A percentile compares a stretch with the other conserved stretches of the same genome.
These are phyloP conservation scores for Scolopax bukidnonensis DNA, from an alignment of 2,797 vertebrate genomes.

Conservation along the genomic window DNA sequence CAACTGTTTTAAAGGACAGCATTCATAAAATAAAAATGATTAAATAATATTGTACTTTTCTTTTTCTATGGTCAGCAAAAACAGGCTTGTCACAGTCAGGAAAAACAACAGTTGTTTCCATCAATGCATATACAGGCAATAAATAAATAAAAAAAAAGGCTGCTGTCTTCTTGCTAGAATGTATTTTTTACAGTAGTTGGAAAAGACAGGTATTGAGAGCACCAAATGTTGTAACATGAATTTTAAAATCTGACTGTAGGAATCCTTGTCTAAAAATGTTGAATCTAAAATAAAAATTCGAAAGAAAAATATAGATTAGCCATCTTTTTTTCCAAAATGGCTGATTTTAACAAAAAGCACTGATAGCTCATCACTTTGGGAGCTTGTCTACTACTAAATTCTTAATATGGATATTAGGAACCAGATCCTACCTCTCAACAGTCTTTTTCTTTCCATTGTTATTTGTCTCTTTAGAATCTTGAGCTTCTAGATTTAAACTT, in stretches of 20 bases:
- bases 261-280: neutral
- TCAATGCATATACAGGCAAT: accelerated
- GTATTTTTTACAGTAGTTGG: neutral
- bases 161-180: neutral
- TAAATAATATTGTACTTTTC: neutral
- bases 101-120: neutral
- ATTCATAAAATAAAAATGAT: neutral
- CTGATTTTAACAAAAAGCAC: neutral
- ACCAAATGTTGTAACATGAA: neutral
- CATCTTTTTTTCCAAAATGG: accelerated
- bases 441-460: neutral
- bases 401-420: neutral
- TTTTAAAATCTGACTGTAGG: neutral
- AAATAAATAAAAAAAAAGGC: neutral
- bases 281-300: neutral
- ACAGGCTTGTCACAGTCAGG: neutral
- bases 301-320: neutral
- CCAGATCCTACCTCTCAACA: neutral
- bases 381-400: neutral
- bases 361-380: neutral
- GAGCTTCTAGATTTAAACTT: neutral
- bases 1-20: neutral
- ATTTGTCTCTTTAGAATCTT: neutral
- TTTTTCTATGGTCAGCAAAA: neutral
- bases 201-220: neutral